These are phyloP conservation scores for Ferrisia virgata DNA, from an alignment of 2,888 invertebrate species.

Conservation along the genomic window DNA sequence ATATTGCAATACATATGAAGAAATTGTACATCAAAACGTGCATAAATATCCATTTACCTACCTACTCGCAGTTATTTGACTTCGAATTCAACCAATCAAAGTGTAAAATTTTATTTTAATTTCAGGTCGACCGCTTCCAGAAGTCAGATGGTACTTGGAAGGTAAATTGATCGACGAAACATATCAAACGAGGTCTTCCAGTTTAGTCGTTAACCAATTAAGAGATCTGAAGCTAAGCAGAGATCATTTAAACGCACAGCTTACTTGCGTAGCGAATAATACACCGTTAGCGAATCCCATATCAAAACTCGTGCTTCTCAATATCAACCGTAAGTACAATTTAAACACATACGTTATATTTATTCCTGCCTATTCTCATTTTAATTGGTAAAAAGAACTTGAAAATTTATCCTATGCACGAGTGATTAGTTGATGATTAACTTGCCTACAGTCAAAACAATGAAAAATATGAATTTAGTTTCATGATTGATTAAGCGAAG, in stretches of 20 bases:
- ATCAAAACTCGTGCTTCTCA: conserved; percentile 73
- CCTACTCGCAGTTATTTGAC: neutral
- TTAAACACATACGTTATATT: neutral
- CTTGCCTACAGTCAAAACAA: too few species aligned
- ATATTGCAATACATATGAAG: too few species aligned
- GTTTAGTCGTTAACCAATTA: conserved; percentile 53
- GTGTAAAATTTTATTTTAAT: conserved; percentile 31
- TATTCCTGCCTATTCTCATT: neutral
- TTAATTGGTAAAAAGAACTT: too few species aligned
- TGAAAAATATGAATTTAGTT: too few species aligned
- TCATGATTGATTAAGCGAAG: too few species aligned
- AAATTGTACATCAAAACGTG: too few species aligned
- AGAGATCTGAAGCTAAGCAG: conserved; percentile 68
- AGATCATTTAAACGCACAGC: conserved; percentile 76
- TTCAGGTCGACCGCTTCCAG: conserved; percentile 50
- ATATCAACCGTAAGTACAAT: conserved; percentile 79
- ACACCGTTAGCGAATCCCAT: conserved; percentile 77
- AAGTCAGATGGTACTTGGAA: conserved; percentile 54
- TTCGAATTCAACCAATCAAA: too few species aligned
- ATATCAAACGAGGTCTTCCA: conserved; percentile 52
- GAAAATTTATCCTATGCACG: too few species aligned
- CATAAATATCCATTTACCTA: too few species aligned
- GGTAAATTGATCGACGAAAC: conserved; percentile 53
- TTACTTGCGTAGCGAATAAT: conserved; percentile 84
- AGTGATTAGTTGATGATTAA: too few species aligned